Evolutionary conservation across 1,140 invertebrate species (phyloP), one percentile per base, ranked within the genome.

Genomic region (Drosophila hydei): DNA sequence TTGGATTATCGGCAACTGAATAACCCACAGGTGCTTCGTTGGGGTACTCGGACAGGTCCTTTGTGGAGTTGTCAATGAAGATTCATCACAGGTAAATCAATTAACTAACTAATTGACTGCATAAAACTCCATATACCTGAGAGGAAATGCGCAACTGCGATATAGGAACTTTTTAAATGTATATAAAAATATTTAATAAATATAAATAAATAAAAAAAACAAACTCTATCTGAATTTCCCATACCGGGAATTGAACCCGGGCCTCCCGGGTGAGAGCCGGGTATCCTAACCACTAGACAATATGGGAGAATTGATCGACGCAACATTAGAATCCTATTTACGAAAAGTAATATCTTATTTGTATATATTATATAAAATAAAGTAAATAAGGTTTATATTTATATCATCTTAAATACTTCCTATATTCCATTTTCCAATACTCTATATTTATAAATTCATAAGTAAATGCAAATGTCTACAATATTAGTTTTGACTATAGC

Each of bases 201-300:
- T n/a, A 36, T 38, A 23, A 40, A 50, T 0, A 33, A 16, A 45
- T 14, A 8, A 30, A 30, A 45, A 45, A 33, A 48, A 45, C 3
- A 42, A 36, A 18, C 7, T 11, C 2, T 18, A 0, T 0, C 6
- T 23, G 8, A 27, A 11, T 8, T 33, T 33, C 30, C 30, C 30
- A 33, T 33, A 33, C 30, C 30, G 95, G 95, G 95, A 96, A 95
- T 95, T 94, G 95, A 96, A 96, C 95, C 95, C 95, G 94, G 94
- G 94, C 94, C 95, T 95, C 93, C 94, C 94, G 94, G 94, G 95
- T 95, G 95, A 95, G 54, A 68, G 36, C 61, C 61, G 74, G 75
- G 81, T 74, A 63, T 77, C 75, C 47, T 63, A 78, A 48, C 54
- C 50, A 62, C 68, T 68, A 74, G 72, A 70, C 65, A 74, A 63